A percentile compares a stretch with the other conserved stretches of the same genome.
Evolutionary conservation across 2,113 vertebrate genomes (phyloP).

Genomic region (Pyxicephalus adspersus): DNA sequence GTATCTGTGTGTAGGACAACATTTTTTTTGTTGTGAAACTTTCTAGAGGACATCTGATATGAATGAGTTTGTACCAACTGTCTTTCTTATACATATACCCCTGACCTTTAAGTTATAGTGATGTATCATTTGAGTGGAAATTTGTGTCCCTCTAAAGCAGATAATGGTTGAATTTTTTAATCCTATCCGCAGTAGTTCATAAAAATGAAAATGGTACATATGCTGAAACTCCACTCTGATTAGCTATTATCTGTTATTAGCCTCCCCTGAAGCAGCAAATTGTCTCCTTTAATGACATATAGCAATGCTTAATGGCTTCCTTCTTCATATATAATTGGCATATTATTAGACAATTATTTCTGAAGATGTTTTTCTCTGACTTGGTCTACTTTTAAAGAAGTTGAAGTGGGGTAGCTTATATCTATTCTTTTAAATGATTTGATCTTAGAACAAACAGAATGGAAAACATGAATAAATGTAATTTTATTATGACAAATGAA

Average conservation of each 20-base stretch:
- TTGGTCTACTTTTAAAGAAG: not conserved
- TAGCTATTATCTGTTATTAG: conserved; percentile 37
- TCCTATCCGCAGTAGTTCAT: not conserved
- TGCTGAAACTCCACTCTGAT: conserved; percentile 7
- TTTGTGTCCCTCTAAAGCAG: not conserved
- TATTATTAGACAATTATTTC: conserved; percentile 9
- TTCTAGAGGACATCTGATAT: too few species aligned
- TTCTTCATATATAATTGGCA: conserved; percentile 18
- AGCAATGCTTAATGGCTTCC: conserved; percentile 4
- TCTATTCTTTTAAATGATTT: too few species aligned
- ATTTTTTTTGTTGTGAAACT: too few species aligned
- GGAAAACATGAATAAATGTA: too few species aligned
- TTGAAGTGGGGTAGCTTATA: too few species aligned
- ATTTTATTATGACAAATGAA: too few species aligned
- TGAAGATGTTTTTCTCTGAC: conserved; percentile 3
- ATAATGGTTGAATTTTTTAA: not conserved
- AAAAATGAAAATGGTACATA: conserved; percentile 8
- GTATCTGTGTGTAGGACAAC: too few species aligned
- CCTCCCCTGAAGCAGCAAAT: conserved; percentile 9
- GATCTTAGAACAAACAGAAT: too few species aligned
- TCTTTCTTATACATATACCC: too few species aligned
- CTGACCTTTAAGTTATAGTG: not conserved
- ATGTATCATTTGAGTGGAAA: not conserved
- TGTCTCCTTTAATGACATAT: not conserved
- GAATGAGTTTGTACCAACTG: too few species aligned